These are phyloP conservation scores for Drosophila elegans DNA, from an alignment of 1,140 invertebrate genomes.

Conservation along the genomic window DNA sequence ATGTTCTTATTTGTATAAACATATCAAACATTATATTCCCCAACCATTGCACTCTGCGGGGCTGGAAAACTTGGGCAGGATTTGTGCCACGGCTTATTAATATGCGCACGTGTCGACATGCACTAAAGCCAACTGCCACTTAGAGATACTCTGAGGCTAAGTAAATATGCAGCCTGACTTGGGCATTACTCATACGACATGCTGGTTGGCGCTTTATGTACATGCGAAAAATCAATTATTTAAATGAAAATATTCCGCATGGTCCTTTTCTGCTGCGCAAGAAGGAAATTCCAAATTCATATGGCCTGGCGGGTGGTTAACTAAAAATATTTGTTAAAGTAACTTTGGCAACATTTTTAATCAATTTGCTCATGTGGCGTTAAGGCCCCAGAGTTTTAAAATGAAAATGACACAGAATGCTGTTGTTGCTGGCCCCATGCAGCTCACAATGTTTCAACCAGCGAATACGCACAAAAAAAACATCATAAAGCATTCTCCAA, in stretches of 20 bases:
- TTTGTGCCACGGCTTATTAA: slow-evolving; percentile 66
- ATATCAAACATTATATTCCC: not conserved
- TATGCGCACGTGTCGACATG: slow-evolving; percentile 76
- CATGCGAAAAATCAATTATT: slow-evolving; percentile 83
- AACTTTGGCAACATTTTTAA: slow-evolving; percentile 70
- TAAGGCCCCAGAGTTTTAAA: slow-evolving; percentile 32
- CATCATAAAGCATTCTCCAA: slow-evolving; percentile 46
- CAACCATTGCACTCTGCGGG: not conserved
- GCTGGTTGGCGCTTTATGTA: slow-evolving; percentile 38
- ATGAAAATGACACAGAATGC: slow-evolving; percentile 55
- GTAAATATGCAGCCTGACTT: slow-evolving; percentile 52
- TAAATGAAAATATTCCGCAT: slow-evolving; percentile 69
- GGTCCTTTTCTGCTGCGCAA: not conserved
- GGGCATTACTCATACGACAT: slow-evolving; percentile 61
- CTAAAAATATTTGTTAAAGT: slow-evolving; percentile 65
- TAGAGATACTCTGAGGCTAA: slow-evolving; percentile 59
- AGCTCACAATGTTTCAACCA: slow-evolving; percentile 7
- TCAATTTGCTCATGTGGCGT: slow-evolving; percentile 56
- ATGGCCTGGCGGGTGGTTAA: slow-evolving; percentile 54
- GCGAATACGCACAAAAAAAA: slow-evolving; percentile 14
- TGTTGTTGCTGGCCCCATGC: slow-evolving; percentile 44
- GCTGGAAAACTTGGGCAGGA: slow-evolving; percentile 50
- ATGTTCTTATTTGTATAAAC: not conserved
- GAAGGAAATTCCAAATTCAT: slow-evolving; percentile 60
- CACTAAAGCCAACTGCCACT: slow-evolving; percentile 71